Evolutionary conservation across 1,140 invertebrate genomes (phyloP), one percentile per base, ranked within the genome.

Genomic region (Tetragnatha versicolor): DNA sequence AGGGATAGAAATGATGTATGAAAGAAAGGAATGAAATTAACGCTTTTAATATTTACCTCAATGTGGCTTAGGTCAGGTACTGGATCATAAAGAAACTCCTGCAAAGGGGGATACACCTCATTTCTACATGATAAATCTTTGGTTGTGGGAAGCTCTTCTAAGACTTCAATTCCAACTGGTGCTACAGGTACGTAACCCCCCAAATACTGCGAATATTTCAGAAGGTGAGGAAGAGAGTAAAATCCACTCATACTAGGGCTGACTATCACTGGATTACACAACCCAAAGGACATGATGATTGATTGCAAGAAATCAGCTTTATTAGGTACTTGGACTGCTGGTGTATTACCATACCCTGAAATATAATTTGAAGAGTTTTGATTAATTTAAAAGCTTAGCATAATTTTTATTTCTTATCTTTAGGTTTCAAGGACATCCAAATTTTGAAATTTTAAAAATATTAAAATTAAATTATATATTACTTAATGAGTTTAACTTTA

Each of bases 191-290:
- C 81, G 73, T 83, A 88, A 12, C 85, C 87, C 47, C 65, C 77
- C 7, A 84, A 61, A 29, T 78, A 68, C 22, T 84, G 63, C 22
- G 68, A 79, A 39, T 84, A 45, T 25, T 82, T 79, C 37, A 85
- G 81, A n/a, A 88, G 45, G 79, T 84, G 86, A 0, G 86, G 85
- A 7, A 88, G 81, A 7, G 86, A 82, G 80, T 85, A 88, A 10
- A 42, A 42, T 10, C 88, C 88, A 84, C 86, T 87, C 86, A 88
- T 87, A 4, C 87, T 88, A 5, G 88, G 87, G 47, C 84, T 85
- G 12, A 88, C 81, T 27, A 88, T 80, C 2, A 88, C 83, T 14
- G 86, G 84, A 27, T 78, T 61, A 22, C 55, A 75, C 55, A 86
- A 55, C 7, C 80, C 75, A 12, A 84, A 45, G 7, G 53, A 55